These are phyloP conservation scores for Biston betularia DNA, from an alignment of 2,888 invertebrate species.

Conservation along the genomic window DNA sequence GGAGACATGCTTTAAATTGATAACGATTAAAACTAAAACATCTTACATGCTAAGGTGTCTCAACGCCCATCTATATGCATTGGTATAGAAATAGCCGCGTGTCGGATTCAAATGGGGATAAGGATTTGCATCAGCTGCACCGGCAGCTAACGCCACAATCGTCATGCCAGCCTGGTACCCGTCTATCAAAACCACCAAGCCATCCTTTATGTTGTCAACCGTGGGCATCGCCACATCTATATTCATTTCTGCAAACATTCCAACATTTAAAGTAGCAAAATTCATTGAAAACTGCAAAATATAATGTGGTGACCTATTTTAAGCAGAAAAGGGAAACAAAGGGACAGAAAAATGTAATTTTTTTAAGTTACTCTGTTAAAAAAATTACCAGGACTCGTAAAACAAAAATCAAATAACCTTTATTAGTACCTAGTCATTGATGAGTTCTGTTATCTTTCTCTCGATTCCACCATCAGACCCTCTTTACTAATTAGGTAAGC, in stretches of 20 bases:
- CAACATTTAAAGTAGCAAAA: background rate
- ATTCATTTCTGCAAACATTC: slow-evolving; percentile 47
- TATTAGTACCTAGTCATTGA: too few relatives aligned
- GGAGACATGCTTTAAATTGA: background rate
- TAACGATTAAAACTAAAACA: background rate
- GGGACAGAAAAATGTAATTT: too few relatives aligned
- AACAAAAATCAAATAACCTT: too few relatives aligned
- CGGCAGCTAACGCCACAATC: slow-evolving; percentile 56
- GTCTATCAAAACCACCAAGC: slow-evolving; percentile 60
- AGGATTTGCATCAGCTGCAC: slow-evolving; percentile 48
- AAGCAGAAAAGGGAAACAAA: too few relatives aligned
- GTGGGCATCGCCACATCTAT: slow-evolving; percentile 44
- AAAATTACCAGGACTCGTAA: too few relatives aligned
- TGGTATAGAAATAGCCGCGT: slow-evolving; percentile 64
- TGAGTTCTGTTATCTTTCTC: too few relatives aligned
- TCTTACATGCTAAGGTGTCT: slow-evolving; percentile 69
- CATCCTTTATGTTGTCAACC: slow-evolving; percentile 49
- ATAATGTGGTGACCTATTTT: too few relatives aligned
- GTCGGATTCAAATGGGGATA: slow-evolving; percentile 60
- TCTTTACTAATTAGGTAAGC: too few relatives aligned
- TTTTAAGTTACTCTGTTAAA: too few relatives aligned
- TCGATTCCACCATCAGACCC: too few relatives aligned
- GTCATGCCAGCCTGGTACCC: slow-evolving; percentile 63
- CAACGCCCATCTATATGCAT: slow-evolving; percentile 66
- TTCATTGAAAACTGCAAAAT: background rate